Base-by-base conservation (phyloP, 1,140 invertebrate species). In the Drosophila malerkotliana region DNA sequence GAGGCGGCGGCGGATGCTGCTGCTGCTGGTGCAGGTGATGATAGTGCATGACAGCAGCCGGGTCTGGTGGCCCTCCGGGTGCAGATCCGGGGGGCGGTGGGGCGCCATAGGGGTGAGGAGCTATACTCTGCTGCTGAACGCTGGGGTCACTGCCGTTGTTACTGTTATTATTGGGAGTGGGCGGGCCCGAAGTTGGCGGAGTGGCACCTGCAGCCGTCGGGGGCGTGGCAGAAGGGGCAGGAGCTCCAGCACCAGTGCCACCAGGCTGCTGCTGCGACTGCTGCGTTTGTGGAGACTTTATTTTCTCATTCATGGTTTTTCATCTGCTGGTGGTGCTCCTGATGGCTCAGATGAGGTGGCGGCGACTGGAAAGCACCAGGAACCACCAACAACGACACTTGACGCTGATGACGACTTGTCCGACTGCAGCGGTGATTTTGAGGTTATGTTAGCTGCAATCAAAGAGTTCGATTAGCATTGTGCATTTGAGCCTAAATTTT, bases 261-360 rank as follows among this genome's bases (percentile, higher is more conserved):
- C 78, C 73, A 57, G 34, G 32, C 59, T 67, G 62, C 62, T 66
- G 62, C 44, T 66, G 41, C 41, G 34, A 37, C 10, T 44, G 58
- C 59, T 91, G 85, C 45, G 79, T 73, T 56, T 90, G 91, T 59
- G 90, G 90, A 62, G 90, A 91, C 73, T 91, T 91, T 57, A 90
- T 91, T 90, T 91, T 91, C 30, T 91, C 90, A 89, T 91, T 91
- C 90, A 91, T 91, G 52, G 67, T 63, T 74, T 47, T 28, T 75
- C 55, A 44, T 57, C 44, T 45, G 72, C 57, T 62, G 77, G 44
- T 47, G 44, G 47, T 59, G 41, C 41, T 44, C 41, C 41, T 18
- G 41, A 44, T 44, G 41, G 41, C 44, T 44, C 62, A 30, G 62
- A 61, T 63, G 63, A 21, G 64, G 60, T 72, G 56, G 58, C 44